These are phyloP conservation scores for Parotocinclus haroldoi DNA, from an alignment of 2,797 vertebrate species.

Conservation along the genomic window DNA sequence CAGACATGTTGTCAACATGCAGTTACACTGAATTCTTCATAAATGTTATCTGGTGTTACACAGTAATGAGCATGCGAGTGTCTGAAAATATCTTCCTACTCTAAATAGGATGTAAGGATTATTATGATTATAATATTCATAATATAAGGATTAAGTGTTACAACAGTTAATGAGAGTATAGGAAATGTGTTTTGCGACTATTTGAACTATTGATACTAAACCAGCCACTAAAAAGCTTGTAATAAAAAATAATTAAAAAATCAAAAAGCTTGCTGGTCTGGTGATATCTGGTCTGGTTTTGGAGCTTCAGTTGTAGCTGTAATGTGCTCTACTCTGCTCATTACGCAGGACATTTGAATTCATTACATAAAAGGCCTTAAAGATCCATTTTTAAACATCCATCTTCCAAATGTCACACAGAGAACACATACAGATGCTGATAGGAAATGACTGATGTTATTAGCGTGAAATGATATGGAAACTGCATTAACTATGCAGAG, in stretches of 20 bases:
- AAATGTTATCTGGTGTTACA: too few relatives aligned
- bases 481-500: conserved; percentile 18
- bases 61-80: too few relatives aligned
- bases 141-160: too few relatives aligned
- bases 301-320: not conserved
- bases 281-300: not conserved
- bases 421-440: conserved; percentile 30
- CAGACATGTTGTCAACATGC: too few relatives aligned
- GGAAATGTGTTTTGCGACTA: not conserved
- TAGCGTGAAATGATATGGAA: conserved; percentile 30
- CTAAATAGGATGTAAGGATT: too few relatives aligned
- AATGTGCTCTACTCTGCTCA: conserved; percentile 2
- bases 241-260: too few relatives aligned
- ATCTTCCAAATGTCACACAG: conserved; percentile 25
- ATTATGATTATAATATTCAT: too few relatives aligned
- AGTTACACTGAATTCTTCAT: too few relatives aligned
- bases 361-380: conserved; percentile 25
- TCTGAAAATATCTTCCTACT: too few relatives aligned
- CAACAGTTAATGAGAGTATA: too few relatives aligned
- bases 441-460: conserved; percentile 37
- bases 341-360: conserved; percentile 25
- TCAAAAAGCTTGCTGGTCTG: too few relatives aligned
- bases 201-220: not conserved
- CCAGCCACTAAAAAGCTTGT: not conserved
- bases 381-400: conserved; percentile 19